phyloP scores from a whole-genome alignment of 2,113 vertebrate species.

The Bucco capensis region DNA sequence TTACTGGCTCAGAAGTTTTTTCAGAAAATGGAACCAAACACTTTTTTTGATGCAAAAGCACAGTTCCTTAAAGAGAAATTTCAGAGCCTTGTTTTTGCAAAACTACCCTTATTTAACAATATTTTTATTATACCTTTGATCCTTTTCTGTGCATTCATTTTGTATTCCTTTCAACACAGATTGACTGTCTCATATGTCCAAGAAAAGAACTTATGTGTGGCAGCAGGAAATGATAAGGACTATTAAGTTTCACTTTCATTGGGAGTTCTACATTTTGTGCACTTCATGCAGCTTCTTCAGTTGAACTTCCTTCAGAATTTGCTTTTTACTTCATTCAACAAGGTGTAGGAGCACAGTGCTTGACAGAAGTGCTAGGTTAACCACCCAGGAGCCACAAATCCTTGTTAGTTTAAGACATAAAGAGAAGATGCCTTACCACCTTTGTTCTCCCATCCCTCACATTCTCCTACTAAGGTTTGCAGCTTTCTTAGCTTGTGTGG shows the following conservation, averaged over 20 bases:
- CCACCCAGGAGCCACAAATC: background rate
- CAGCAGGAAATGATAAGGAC: background rate
- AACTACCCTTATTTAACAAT: background rate
- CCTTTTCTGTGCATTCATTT: background rate
- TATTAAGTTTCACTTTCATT: background rate
- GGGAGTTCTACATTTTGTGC: background rate
- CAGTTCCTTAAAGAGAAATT: background rate
- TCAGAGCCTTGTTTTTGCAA: background rate
- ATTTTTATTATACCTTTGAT: background rate
- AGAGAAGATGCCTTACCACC: background rate
- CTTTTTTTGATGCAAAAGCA: background rate
- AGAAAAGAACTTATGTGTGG: background rate
- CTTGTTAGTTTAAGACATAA: background rate
- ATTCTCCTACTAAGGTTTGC: background rate
- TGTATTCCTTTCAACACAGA: background rate
- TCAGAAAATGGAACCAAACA: background rate
- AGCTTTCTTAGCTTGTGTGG: background rate
- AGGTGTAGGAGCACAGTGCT: background rate
- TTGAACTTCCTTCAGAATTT: background rate
- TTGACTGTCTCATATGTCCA: background rate
- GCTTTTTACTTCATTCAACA: background rate
- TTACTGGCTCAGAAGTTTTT: background rate
- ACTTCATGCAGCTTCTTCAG: background rate
- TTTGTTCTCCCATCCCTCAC: background rate
- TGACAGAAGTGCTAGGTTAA: background rate